phyloP scores from a whole-genome alignment of 2,888 invertebrate genomes.

The Gibbula magus region DNA sequence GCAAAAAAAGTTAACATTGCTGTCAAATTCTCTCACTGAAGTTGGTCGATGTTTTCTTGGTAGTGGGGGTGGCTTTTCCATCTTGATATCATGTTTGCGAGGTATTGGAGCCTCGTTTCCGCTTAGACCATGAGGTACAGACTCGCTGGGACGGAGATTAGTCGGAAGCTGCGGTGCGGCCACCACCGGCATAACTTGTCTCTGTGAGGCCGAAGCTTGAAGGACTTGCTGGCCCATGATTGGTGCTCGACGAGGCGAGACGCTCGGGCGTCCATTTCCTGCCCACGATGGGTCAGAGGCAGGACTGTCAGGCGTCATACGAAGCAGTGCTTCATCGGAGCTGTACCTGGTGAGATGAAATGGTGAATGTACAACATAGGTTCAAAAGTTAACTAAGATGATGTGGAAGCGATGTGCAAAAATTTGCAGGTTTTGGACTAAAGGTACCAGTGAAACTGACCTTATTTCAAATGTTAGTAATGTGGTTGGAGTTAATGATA shows the following conservation, averaged over 20 bases:
- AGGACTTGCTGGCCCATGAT: conserved; percentile 60
- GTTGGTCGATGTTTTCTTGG: conserved; percentile 22
- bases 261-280: conserved; percentile 21
- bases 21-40: background rate
- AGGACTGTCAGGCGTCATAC: background rate
- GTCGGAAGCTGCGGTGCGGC: conserved; percentile 1
- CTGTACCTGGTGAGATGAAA: conserved; percentile 14
- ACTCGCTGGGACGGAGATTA: conserved; percentile 5
- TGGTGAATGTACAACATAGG: background rate
- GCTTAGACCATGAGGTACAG: background rate
- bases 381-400: too few species aligned
- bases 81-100: background rate
- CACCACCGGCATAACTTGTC: conserved; percentile 43
- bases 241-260: conserved; percentile 48
- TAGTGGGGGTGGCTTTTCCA: conserved; percentile 23
- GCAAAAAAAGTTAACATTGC: background rate
- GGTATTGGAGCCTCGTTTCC: background rate
- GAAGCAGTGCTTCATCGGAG: background rate
- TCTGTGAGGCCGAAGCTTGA: conserved; percentile 33
- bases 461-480: too few species aligned
- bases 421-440: too few species aligned
- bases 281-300: conserved; percentile 1
- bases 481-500: too few species aligned
- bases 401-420: too few species aligned
- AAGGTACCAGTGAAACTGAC: too few species aligned